Evolutionary conservation across 2,797 vertebrate species (phyloP).

Genomic region (Acropternis orthonyx): DNA sequence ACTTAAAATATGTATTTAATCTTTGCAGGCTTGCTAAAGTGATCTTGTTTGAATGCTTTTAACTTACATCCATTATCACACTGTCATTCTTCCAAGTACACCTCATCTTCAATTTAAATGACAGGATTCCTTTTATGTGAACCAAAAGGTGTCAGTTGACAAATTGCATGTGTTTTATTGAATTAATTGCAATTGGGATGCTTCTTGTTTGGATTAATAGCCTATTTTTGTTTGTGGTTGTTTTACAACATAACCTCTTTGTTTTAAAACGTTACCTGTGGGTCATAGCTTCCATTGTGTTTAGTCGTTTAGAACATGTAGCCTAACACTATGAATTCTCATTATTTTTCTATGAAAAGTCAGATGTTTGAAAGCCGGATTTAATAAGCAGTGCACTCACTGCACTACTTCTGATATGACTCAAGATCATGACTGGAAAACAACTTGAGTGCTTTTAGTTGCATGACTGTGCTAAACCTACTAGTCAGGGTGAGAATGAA

Average conservation of each 20-base stretch:
- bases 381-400: neutral
- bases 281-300: neutral
- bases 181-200: neutral
- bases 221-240: conserved; percentile 6
- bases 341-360: neutral
- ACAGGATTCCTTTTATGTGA: conserved; percentile 3
- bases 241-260: neutral
- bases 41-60: conserved; percentile 20
- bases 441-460: neutral
- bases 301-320: neutral
- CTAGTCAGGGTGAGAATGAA: neutral
- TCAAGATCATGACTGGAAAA: conserved; percentile 11
- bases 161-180: neutral
- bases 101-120: conserved; percentile 26
- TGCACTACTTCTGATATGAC: conserved; percentile 1
- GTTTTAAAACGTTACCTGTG: neutral
- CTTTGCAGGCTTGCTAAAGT: neutral
- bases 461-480: neutral
- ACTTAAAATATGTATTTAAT: conserved; percentile 28
- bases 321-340: neutral
- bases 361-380: neutral
- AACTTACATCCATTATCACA: neutral
- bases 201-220: neutral
- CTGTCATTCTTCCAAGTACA: neutral
- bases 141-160: conserved; percentile 20